A percentile compares a stretch with the other conserved stretches of the same genome.
These are phyloP conservation scores for Stichopus horrens DNA, from an alignment of 53 echinoderm and acorn worm species.

Conservation along the genomic window DNA sequence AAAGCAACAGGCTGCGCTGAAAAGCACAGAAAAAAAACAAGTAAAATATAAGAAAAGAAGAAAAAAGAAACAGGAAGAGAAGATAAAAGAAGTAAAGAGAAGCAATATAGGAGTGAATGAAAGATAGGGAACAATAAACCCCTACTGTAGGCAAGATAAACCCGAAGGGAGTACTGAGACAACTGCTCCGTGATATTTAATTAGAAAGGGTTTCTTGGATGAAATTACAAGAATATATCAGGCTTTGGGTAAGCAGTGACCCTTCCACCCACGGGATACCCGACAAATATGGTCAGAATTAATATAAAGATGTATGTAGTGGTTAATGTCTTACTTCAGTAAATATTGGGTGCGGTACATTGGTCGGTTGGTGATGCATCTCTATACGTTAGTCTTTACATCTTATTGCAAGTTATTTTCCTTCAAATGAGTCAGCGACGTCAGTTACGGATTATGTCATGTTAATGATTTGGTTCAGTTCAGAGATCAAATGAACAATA, in stretches of 20 bases:
- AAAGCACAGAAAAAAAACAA: constrained; percentile 19
- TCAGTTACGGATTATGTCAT: no score
- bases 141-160: constrained; percentile 1
- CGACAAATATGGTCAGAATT: neutral
- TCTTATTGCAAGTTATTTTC: no score
- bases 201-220: constrained; percentile 6
- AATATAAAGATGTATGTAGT: neutral
- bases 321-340: no score
- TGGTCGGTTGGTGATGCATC: no score
- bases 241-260: constrained; percentile 6
- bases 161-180: constrained; percentile 17
- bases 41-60: constrained; percentile 13
- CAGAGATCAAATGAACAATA: no score
- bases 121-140: constrained; percentile 13
- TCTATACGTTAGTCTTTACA: no score
- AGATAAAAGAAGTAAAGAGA: neutral
- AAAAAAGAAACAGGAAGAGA: neutral
- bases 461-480: no score
- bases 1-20: constrained; percentile 34
- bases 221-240: constrained; percentile 6
- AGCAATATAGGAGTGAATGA: neutral
- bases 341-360: no score
- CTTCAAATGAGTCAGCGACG: no score
- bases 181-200: constrained; percentile 40
- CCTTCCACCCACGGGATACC: neutral